Base-by-base conservation (phyloP, 2,888 invertebrate genomes). In the Volucella inflata region DNA sequence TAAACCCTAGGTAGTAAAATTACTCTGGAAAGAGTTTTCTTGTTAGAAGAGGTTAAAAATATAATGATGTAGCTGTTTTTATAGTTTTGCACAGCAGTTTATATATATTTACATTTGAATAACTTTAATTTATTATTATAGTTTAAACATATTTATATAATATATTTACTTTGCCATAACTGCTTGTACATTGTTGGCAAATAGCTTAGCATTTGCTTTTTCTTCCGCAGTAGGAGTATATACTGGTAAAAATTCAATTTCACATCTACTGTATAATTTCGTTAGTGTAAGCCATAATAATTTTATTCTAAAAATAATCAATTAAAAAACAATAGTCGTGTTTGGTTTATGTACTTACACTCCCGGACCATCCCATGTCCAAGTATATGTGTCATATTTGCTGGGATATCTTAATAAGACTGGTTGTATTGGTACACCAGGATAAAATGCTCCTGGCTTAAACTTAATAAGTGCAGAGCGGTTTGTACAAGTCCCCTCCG, bases 401-500 rank as follows among this genome's bases (percentile, higher is more conserved):
- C 98, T 98, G 0, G 97, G 97, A 91, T 98, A 99, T 72, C 96
- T 94, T 81, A 99, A 95, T 89, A 97, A 95, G 12, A 99, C 98
- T 0, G 98, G 98, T 91, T 99, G 99, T 1, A 99, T 96, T 0
- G 99, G 98, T 12, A 98, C 97, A 0, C 98, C 98, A 0, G 98
- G 98, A 92, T 97, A 97, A 93, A 99, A 99, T 11, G 98, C 98
- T 50, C 98, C 98, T 2, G 96, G 95, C 91, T 97, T 97, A 92
- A 97, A 97, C 46, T 97, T 96, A 88, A 97, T 97, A 88, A 99
- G 93, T 90, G 97, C 97, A 0, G 96, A 96, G 36, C 98, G 94
- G 93, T 99, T 99, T 40, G 98, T 98, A 92, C 98, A 98, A 0
- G 99, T 99, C 60, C 98, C 99, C 92, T 99, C 98, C 0, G 98